Evolutionary conservation across 1,140 invertebrate genomes (phyloP), one percentile per base, ranked within the genome.

Genomic region (Lepidurus arcticus): DNA sequence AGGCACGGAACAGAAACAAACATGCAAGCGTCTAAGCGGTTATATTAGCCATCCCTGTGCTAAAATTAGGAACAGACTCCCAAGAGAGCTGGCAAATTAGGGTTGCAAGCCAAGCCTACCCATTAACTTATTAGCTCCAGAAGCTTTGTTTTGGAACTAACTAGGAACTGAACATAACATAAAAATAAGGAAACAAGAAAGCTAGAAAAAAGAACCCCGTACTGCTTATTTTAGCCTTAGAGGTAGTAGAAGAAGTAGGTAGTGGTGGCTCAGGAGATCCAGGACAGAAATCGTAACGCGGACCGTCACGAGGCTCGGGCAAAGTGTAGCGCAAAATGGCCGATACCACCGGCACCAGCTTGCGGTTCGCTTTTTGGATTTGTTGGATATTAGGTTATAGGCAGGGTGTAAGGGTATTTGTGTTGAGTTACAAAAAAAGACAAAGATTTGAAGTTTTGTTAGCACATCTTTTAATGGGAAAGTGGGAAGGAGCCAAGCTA

Each of bases 281-380:
- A 65, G 53, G 53, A 65, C 53, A 65, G 53, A n/a, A 65, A 21
- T 65, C 53, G n/a, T 65, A 65, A 7, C 53, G 53, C 53, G 53
- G 53, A 9, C 53, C 78, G 73, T 44, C 74, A 26, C 45, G 73
- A 43, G 10, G 65, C 73, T 78, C 73, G 26, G 78, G 73, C 73
- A 78, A 24, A 47, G 42, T 74, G 73, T 78, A 78, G 73, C 73
- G 73, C 16, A 75, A 47, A 75, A 78, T 73, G 73, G 78, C 73
- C 42, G 78, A 78, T 74, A 78, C 21, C 44, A 78, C 44, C 75
- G 78, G 78, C 43, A 65, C 16, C 53, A 65, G 9, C 21, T 65
- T 65, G 53, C 21, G 53, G 53, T 65, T n/a, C 6, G 53, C 53
- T 65, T 65, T 65, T 65, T 65, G 21, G 53, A 16, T n/a, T 65